Evolutionary conservation across 1,140 invertebrate species (phyloP).

Genomic region (Lasaia peninsularis): DNA sequence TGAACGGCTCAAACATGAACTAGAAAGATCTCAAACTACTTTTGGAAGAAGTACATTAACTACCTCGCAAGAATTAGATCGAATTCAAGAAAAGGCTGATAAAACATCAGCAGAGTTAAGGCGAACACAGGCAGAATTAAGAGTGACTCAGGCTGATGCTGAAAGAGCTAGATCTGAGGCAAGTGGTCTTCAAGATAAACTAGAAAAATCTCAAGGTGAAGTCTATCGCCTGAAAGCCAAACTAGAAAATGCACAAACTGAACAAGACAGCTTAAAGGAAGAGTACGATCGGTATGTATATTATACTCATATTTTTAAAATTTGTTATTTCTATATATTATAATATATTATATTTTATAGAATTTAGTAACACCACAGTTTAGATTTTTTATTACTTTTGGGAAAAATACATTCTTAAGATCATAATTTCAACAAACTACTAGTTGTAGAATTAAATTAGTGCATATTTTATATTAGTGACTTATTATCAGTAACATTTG

Average conservation of each 20-base stretch:
- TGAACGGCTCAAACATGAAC: constrained; percentile 89
- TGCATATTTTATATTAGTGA: too few species aligned
- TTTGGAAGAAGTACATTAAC: constrained; percentile 87
- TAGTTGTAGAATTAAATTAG: too few species aligned
- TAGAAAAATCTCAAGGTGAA: constrained; percentile 95
- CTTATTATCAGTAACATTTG: too few species aligned
- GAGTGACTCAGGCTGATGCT: constrained; percentile 91
- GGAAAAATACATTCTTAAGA: not conserved
- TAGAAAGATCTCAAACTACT: constrained; percentile 89
- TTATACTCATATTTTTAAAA: too few species aligned
- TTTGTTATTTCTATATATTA: too few species aligned
- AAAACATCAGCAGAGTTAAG: constrained; percentile 90
- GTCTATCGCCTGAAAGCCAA: constrained; percentile 95
- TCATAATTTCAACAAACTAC: too few species aligned
- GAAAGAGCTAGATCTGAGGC: constrained; percentile 90
- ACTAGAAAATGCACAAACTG: constrained; percentile 95
- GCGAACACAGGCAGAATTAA: constrained; percentile 89
- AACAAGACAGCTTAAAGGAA: constrained; percentile 94
- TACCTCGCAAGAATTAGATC: constrained; percentile 87
- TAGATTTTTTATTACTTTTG: not conserved
- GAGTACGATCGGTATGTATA: constrained; percentile 86
- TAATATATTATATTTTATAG: too few species aligned
- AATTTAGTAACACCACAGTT: too few species aligned
- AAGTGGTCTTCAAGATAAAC: constrained; percentile 91
- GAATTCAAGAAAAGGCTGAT: constrained; percentile 92